Evolutionary conservation across 2,888 invertebrate species (phyloP), one percentile per base, ranked within the genome.

Genomic region (Drosophila subquinaria): DNA sequence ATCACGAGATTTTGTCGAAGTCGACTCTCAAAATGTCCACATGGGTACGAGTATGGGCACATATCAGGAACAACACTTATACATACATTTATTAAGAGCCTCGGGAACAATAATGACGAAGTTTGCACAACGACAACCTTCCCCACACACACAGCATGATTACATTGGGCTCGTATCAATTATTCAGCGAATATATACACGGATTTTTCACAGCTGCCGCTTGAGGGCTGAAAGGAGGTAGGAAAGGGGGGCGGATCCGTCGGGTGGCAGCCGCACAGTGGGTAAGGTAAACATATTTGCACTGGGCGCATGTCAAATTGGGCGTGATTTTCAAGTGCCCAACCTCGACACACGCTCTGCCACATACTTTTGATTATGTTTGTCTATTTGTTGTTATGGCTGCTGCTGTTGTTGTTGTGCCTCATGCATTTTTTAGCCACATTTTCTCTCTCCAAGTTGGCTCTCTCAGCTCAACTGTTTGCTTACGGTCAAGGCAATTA

Each of bases 401-500:
- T 62, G 60, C 55, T 38, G 40, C 36, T 33, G 42, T 17, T 33
- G 51, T 36, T 56, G 30, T 30, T 30, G 30, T 30, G 56, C 35
- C 69, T 88, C 85, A 86, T 86, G 85, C 89, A 89, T 88, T 89
- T 89, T 82, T 81, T 73, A 88, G 82, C 52, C 55, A 38, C 50
- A 38, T 72, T 48, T 45, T 13, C 52, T 13, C 38, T 9, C 23
- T 6, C 2, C 23, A 3, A 20, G 36, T 38, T 17, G 23, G 65
- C 33, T 10, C 36, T 10, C 36, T 15, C 45, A 27, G 15, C 43
- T 30, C 30, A 56, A 60, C 65, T 89, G 86, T 87, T 87, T 87
- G 65, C 86, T 72, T 78, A 88, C 83, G 87, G 90, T 89, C 87
- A 89, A 90, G 90, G 82, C 87, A 89, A 87, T 87, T 89, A 88